Conservation (phyloP, 2,888 invertebrate genomes). For the Endomychus coccineus region DNA sequence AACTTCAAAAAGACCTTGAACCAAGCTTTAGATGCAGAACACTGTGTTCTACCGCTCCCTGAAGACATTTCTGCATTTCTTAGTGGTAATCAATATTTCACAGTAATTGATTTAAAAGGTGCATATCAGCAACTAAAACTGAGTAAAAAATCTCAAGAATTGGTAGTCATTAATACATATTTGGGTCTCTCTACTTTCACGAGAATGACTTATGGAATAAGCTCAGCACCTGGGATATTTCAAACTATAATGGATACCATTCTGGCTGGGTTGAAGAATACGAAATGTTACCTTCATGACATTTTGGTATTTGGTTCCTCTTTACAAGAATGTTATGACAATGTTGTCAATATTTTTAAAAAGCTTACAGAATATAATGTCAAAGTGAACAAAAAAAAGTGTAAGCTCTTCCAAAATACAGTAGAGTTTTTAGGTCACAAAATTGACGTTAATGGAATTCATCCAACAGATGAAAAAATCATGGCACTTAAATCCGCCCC, state of each 20-base stretch:
- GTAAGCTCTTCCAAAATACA: slow-evolving; percentile 20
- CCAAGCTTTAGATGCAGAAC: slow-evolving; percentile 20
- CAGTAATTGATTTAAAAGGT: slow-evolving; percentile 26
- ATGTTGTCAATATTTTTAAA: slow-evolving; percentile 17
- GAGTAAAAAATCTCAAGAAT: slow-evolving; percentile 22
- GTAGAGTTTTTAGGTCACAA: slow-evolving; percentile 26
- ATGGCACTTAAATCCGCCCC: not conserved
- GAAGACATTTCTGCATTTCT: slow-evolving; percentile 30
- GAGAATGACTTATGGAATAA: slow-evolving; percentile 27
- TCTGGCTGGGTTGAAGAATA: slow-evolving; percentile 13
- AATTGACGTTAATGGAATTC: slow-evolving; percentile 15
- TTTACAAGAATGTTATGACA: slow-evolving; percentile 16
- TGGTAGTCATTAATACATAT: slow-evolving; percentile 29
- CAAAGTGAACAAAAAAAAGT: slow-evolving; percentile 24
- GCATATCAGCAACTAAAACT: slow-evolving; percentile 32
- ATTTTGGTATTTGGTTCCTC: slow-evolving; percentile 20
- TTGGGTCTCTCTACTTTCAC: slow-evolving; percentile 26
- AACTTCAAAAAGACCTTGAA: slow-evolving; percentile 32
- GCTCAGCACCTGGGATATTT: slow-evolving; percentile 26
- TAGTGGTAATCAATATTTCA: slow-evolving; percentile 24
- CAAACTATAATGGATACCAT: slow-evolving; percentile 22
- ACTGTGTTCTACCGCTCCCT: slow-evolving; percentile 30
- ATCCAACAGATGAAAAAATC: slow-evolving; percentile 9
- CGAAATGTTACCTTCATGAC: slow-evolving; percentile 26
- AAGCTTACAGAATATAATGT: slow-evolving; percentile 23